These are phyloP conservation scores for Teinopalpus imperialis DNA, from an alignment of 2,888 invertebrate species.

Conservation along the genomic window DNA sequence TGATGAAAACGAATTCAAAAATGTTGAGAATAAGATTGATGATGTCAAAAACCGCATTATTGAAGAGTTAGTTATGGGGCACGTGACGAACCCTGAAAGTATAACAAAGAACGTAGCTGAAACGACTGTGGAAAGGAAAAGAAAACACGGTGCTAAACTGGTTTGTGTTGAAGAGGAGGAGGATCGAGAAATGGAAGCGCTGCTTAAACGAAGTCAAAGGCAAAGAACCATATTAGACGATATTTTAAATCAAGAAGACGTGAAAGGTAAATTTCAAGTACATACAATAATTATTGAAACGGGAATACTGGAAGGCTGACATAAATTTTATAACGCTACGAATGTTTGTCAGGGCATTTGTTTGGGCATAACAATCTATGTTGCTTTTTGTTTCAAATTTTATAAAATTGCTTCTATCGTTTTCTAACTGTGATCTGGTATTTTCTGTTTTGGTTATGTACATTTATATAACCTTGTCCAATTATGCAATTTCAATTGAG, in stretches of 20 bases:
- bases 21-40: conserved; percentile 54
- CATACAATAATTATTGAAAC: conserved; percentile 54
- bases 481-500: too few species aligned
- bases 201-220: conserved; percentile 84
- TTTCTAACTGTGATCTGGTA: conserved; percentile 46
- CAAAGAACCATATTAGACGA: conserved; percentile 87
- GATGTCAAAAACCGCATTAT: conserved; percentile 68
- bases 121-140: conserved; percentile 62
- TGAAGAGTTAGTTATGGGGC: conserved; percentile 67
- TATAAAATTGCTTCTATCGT: conserved; percentile 45
- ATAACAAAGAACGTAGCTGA: conserved; percentile 69
- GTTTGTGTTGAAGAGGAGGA: conserved; percentile 74
- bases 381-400: conserved; percentile 49
- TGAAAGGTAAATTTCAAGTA: conserved; percentile 76
- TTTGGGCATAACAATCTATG: conserved; percentile 47
- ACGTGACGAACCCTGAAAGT: conserved; percentile 55
- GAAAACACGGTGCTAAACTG: conserved; percentile 49
- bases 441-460: conserved; percentile 35
- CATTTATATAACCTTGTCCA: too few species aligned
- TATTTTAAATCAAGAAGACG: conserved; percentile 84
- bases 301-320: conserved; percentile 57
- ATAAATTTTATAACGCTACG: conserved; percentile 64
- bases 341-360: conserved; percentile 54
- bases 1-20: conserved; percentile 60
- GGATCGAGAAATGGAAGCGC: conserved; percentile 83